phyloP scores from a whole-genome alignment of 2,888 invertebrate genomes.

The Caenorhabditis imperialis region DNA sequence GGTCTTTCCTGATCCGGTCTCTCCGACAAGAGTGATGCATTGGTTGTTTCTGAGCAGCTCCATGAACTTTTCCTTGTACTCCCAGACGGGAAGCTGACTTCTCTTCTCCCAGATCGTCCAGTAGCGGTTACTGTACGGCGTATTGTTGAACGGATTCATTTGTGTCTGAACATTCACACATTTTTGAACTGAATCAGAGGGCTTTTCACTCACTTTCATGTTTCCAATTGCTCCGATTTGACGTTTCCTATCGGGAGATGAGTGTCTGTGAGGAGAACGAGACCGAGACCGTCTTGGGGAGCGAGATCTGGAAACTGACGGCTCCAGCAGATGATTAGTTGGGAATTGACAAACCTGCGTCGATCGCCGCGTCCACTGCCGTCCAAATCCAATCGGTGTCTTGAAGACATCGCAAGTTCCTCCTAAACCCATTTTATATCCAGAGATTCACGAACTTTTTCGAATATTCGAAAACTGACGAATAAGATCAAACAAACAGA shows the following conservation, averaged over 20 bases:
- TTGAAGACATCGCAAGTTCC: slow-evolving; percentile 64
- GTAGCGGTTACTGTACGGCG: slow-evolving; percentile 90
- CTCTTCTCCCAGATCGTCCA: slow-evolving; percentile 91
- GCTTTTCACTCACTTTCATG: slow-evolving; percentile 33
- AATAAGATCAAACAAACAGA: slow-evolving; percentile 8
- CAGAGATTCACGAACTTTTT: not conserved
- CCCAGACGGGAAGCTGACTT: slow-evolving; percentile 94
- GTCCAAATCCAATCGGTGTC: slow-evolving; percentile 68
- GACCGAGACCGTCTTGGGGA: slow-evolving; percentile 58
- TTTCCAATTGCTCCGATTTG: slow-evolving; percentile 51
- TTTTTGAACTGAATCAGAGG: too few relatives aligned
- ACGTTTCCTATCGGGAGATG: slow-evolving; percentile 32
- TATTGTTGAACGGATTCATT: slow-evolving; percentile 86
- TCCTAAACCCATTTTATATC: slow-evolving; percentile 23
- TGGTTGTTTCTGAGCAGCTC: slow-evolving; percentile 92
- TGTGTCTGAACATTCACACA: slow-evolving; percentile 39
- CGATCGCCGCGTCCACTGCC: slow-evolving; percentile 57
- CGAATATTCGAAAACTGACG: slow-evolving; percentile 9
- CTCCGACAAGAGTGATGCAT: slow-evolving; percentile 86
- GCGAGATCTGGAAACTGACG: slow-evolving; percentile 43
- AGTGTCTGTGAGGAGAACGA: slow-evolving; percentile 27
- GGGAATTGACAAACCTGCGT: slow-evolving; percentile 24
- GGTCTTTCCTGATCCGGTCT: slow-evolving; percentile 99
- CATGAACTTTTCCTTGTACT: slow-evolving; percentile 95
- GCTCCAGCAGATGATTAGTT: too few relatives aligned